These are phyloP conservation scores for Eurytoma californica DNA, from an alignment of 2,888 invertebrate genomes.

Conservation along the genomic window DNA sequence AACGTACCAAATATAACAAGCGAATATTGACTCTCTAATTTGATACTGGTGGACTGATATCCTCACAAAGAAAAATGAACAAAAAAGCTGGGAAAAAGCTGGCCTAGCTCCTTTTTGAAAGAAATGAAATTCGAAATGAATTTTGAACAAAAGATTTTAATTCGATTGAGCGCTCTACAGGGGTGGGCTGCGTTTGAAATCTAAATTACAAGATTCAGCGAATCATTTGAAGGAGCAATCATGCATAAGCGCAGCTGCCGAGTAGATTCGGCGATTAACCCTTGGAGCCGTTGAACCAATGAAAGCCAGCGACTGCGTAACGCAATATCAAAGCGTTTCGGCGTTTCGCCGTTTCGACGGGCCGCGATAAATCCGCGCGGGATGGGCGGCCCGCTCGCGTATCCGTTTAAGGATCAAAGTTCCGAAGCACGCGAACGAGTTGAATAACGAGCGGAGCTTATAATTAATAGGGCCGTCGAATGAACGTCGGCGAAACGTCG, in stretches of 20 bases:
- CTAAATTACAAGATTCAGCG: too few relatives aligned
- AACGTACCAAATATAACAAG: too few relatives aligned
- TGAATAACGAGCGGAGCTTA: not conserved
- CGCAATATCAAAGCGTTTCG: not conserved
- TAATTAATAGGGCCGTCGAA: not conserved
- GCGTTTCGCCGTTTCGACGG: not conserved
- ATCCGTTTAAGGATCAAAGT: not conserved
- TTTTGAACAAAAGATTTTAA: too few relatives aligned
- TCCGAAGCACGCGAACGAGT: not conserved
- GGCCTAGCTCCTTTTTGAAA: too few relatives aligned
- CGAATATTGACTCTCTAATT: too few relatives aligned
- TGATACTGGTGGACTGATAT: too few relatives aligned
- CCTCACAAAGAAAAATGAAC: too few relatives aligned
- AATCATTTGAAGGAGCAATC: not conserved
- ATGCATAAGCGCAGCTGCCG: not conserved
- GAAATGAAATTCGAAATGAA: too few relatives aligned
- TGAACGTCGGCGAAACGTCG: not conserved
- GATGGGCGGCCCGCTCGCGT: too few relatives aligned
- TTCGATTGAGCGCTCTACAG: too few relatives aligned
- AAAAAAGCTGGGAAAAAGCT: too few relatives aligned
- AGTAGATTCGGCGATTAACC: not conserved
- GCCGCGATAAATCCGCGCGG: not conserved
- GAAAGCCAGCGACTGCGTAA: not conserved
- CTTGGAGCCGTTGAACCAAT: not conserved
- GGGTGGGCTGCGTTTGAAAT: too few relatives aligned